phyloP scores from a whole-genome alignment of 2,888 invertebrate genomes.

The Lasioglossum morio region DNA sequence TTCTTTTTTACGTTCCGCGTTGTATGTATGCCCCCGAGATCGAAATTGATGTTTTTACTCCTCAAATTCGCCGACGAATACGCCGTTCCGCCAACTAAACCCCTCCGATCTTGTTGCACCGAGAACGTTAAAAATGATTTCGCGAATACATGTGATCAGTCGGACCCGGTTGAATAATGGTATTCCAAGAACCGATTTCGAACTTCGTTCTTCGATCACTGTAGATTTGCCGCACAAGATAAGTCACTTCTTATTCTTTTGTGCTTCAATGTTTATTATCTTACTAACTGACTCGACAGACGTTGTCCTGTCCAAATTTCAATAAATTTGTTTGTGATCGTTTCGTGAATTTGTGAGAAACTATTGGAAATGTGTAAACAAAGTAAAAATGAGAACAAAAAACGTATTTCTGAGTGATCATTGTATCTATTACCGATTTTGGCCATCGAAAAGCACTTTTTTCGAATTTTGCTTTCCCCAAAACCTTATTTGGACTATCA shows the following conservation, averaged over 20 bases:
- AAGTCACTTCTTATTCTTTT: background rate
- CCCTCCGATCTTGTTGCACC: slow-evolving; percentile 30
- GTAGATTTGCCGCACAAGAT: background rate
- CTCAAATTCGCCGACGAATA: slow-evolving; percentile 59
- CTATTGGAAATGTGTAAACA: no score
- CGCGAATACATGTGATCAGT: slow-evolving; percentile 21
- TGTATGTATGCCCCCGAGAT: slow-evolving; percentile 53
- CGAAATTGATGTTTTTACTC: slow-evolving; percentile 69
- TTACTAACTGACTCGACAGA: background rate
- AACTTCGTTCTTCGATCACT: background rate
- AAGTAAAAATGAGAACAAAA: no score
- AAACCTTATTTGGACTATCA: no score
- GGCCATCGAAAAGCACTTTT: no score
- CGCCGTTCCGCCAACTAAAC: slow-evolving; percentile 13
- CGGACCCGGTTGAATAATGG: slow-evolving; percentile 22
- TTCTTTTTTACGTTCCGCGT: slow-evolving; percentile 62
- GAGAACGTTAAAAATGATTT: slow-evolving; percentile 52
- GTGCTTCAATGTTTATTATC: background rate
- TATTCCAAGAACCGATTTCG: background rate
- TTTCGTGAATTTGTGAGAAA: no score
- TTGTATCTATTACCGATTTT: no score
- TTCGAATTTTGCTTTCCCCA: no score
- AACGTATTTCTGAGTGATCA: no score
- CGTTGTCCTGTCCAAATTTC: no score
- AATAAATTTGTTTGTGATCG: no score